phyloP scores from a whole-genome alignment of 2,888 invertebrate genomes.

The Mimumesa dahlbomi region DNA sequence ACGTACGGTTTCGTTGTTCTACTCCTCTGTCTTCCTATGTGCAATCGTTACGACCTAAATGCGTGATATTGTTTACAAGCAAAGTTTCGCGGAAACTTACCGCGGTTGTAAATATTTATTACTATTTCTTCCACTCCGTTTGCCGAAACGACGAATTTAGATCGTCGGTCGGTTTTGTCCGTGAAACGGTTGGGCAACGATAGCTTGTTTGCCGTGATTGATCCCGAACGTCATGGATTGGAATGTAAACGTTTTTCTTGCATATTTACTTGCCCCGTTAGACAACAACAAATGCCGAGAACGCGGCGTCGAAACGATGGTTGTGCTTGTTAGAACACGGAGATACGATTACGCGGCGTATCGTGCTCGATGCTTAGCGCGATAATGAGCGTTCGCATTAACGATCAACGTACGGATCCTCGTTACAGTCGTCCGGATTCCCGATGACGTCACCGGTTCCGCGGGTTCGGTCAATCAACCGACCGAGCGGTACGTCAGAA shows the following conservation, averaged over 20 bases:
- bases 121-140: too few relatives aligned
- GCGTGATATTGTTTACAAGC: too few relatives aligned
- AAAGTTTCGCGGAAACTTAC: too few relatives aligned
- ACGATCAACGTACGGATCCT: conserved; percentile 67
- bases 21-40: too few relatives aligned
- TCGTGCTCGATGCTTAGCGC: conserved; percentile 53
- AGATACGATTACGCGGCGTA: conserved; percentile 62
- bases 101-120: too few relatives aligned
- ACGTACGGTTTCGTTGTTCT: too few relatives aligned
- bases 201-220: too few relatives aligned
- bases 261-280: not conserved
- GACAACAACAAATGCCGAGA: not conserved
- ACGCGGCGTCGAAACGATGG: not conserved
- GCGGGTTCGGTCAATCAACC: conserved; percentile 71
- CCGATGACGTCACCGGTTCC: conserved; percentile 65
- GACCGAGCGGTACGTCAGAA: conserved; percentile 73
- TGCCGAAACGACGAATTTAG: too few relatives aligned
- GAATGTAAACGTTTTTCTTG: conserved; percentile 16
- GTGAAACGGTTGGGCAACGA: too few relatives aligned
- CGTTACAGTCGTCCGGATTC: conserved; percentile 36
- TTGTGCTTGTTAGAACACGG: conserved; percentile 26
- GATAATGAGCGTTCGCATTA: conserved; percentile 69
- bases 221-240: not conserved
- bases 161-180: too few relatives aligned
- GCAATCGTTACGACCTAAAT: too few relatives aligned